Evolutionary conservation across 92 coral and sea anemone species (phyloP), one percentile per base, ranked within the genome.

Genomic region (Epizoanthus rinbou): DNA sequence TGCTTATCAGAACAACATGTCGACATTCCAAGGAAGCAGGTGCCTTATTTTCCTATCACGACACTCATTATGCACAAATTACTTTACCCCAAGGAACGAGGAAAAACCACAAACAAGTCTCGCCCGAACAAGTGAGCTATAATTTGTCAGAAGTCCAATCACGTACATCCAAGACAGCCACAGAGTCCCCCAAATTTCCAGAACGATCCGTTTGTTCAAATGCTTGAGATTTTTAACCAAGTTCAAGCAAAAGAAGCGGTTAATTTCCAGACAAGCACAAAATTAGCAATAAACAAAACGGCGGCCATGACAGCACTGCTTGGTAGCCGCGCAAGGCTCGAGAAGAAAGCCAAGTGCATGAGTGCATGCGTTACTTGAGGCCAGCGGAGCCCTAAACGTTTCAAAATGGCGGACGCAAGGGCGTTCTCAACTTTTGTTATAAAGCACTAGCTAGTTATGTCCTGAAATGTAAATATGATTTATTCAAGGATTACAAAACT

Each of bases 241-340:
- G 15, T 39, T 19, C 8, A 39, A 37, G 64, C 16, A 57, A 65
- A 13, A 39, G 62, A 17, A 43, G 71, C 21, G 22, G 57, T 69
- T 39, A 56, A 37, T 67, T 33, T 62, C 47, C 22, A 19, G 56
- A 39, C 76, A 41, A 28, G 18, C 24, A 19, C 45, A 41, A 43
- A 24, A 33, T 57, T 19, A 59, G 39, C 81, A n/a, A 76, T 59
- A 76, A 78, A 78, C 82, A 88, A 88, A 86, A 85, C 74, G 85
- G 95, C 94, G 98, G 98, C 98, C 98, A 93, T 93, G 98, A 91
- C 98, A 93, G 94, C 98, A 83, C 57, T 6, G 87, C 94, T 93
- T 57, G 76, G 95, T 80, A 65, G 64, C 97, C 97, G 78, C 83
- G 69, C 82, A 62, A 5, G 43, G 43, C 43, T 3, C 43, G 43